Base-by-base conservation (phyloP, 2,797 vertebrate species). In the Rhabdomys pumilio region DNA sequence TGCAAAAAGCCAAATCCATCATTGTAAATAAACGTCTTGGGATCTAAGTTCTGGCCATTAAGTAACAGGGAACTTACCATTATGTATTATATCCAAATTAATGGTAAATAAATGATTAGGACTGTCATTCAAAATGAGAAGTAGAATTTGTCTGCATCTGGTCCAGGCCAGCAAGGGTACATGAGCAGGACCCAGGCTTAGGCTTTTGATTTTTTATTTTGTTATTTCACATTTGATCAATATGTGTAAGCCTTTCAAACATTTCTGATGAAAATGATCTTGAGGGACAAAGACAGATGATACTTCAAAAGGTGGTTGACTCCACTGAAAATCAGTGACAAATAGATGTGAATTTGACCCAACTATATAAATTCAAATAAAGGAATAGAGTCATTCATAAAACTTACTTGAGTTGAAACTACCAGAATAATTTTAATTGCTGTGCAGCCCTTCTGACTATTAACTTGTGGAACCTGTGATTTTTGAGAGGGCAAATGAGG, bases 311-410 rank as follows among this genome's bases (percentile, higher is more conserved):
- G 24, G 4, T 7, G 55, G 53, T 31, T 80, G 57, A 90, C 15
- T 26, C 0, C 6, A 0, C 2, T 47, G 67, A 72, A 15, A 29
- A 20, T 17, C 41, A 3, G 38, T 79, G 73, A 53, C n/a, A 80
- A 17, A 50, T 6, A 20, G 13, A 8, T 1, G 38, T 79, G 82
- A 53, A 79, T 15, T 6, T 59, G 81, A 63, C 26, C 57, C 90
- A 57, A n/a, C 44, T 17, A 26, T 24, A 63, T 55, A 50, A 75
- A 89, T 26, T 69, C n/a, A 53, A 55, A 63, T n/a, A 29, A 76
- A 9, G n/a, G n/a, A 22, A 67, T 17, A 31, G 44, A 1, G 3
- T 10, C 2, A 19, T 0, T 24, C 4, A 6, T 3, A 24, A 50
- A 67, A 1, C 10, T 55, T 20, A 29, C 41, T 26, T 59, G 26